A percentile compares a stretch with the other conserved stretches of the same genome.
phyloP scores from a whole-genome alignment of 2,888 invertebrate species.

The Polylopha cassiicola region DNA sequence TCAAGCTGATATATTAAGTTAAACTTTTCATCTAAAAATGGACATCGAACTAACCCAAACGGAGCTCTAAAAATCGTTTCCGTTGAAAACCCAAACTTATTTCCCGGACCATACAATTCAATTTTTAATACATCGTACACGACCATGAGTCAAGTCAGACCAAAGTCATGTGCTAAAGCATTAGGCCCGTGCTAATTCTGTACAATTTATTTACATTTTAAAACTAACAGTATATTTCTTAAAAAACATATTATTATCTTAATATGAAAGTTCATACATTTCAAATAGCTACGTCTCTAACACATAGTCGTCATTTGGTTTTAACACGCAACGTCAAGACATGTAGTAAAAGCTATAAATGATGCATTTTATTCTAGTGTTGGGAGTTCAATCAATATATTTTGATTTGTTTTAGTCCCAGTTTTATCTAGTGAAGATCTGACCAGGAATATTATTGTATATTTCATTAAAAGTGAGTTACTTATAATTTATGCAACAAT shows the following conservation, averaged over 20 bases:
- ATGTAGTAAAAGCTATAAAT: constrained; percentile 41
- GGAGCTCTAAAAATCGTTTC: not conserved
- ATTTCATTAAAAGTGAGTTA: no score
- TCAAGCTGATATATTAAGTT: no score
- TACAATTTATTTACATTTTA: constrained; percentile 49
- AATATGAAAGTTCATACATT: constrained; percentile 39
- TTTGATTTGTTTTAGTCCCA: no score
- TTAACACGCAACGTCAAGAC: constrained; percentile 30
- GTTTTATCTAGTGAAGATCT: no score
- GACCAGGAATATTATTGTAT: no score
- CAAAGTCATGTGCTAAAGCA: constrained; percentile 11
- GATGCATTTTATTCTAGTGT: constrained; percentile 29
- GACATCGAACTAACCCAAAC: constrained; percentile 5
- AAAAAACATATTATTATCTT: constrained; percentile 54
- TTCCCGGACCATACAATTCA: not conserved
- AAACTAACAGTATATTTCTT: constrained; percentile 40
- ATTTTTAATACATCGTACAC: constrained; percentile 2
- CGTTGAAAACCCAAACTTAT: no score
- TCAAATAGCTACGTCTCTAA: constrained; percentile 36
- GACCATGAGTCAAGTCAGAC: no score
- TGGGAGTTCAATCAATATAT: not conserved
- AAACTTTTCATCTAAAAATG: no score
- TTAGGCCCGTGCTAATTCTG: constrained; percentile 29
- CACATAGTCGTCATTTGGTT: constrained; percentile 27
- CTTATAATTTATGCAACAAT: no score